Evolutionary conservation across 2,888 invertebrate species (phyloP).

Genomic region (Cantharis rustica): DNA sequence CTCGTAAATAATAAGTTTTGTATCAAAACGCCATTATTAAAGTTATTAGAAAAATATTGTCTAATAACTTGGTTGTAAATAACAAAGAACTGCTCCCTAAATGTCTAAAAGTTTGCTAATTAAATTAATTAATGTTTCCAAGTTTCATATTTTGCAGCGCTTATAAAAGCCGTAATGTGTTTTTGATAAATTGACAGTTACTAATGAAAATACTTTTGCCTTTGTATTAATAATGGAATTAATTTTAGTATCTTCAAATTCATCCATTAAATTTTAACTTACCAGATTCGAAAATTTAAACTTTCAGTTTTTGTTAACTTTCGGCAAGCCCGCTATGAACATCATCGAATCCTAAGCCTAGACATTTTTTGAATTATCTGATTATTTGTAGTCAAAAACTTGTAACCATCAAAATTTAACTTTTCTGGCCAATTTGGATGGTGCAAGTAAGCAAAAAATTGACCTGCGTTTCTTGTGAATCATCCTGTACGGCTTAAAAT

Average conservation of each 20-base stretch:
- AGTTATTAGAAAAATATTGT: conserved; percentile 32
- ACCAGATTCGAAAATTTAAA: neutral
- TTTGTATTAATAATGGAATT: conserved; percentile 20
- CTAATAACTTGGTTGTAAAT: conserved; percentile 48
- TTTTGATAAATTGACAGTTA: conserved; percentile 46
- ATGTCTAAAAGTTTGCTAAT: conserved; percentile 58
- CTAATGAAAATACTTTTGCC: conserved; percentile 39
- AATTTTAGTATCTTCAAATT: neutral
- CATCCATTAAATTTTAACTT: neutral
- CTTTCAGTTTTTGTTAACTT: neutral
- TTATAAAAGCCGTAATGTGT: conserved; percentile 40
- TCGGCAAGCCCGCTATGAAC: no score
- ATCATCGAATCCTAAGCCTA: no score
- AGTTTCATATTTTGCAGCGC: conserved; percentile 41
- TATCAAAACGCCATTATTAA: conserved; percentile 28
- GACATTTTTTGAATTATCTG: no score
- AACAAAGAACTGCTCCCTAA: conserved; percentile 52
- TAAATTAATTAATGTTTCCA: conserved; percentile 56
- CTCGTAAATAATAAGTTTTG: conserved; percentile 27
- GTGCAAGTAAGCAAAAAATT: no score
- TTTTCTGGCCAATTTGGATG: no score
- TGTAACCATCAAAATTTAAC: no score
- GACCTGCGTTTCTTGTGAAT: no score
- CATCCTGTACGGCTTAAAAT: neutral
- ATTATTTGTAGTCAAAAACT: no score